These are phyloP conservation scores for Scolopax rusticola DNA, from an alignment of 2,797 vertebrate genomes.

Conservation along the genomic window DNA sequence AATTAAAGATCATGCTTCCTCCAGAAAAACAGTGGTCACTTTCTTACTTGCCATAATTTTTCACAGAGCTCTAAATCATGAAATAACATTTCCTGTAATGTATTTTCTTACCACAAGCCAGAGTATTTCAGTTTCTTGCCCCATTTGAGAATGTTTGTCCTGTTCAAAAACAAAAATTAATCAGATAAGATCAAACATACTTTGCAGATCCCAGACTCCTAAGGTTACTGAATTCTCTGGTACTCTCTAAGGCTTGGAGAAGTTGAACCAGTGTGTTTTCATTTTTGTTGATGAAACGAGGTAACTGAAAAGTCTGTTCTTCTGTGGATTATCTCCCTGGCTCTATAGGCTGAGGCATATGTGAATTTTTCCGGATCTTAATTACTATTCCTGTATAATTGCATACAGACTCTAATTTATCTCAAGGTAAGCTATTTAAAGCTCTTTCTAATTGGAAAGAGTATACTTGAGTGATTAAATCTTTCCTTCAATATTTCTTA, in stretches of 20 bases:
- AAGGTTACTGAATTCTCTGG: not conserved
- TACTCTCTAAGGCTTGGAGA: not conserved
- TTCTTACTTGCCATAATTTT: not conserved
- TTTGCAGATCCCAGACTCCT: not conserved
- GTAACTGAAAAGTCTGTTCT: not conserved
- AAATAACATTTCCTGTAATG: not conserved
- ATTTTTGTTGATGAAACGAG: not conserved
- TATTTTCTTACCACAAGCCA: not conserved
- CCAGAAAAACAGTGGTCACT: not conserved
- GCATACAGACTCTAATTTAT: conserved; percentile 57
- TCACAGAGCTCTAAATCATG: not conserved
- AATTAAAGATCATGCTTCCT: not conserved
- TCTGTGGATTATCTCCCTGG: not conserved
- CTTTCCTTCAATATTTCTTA: conserved; percentile 72
- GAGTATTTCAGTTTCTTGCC: not conserved
- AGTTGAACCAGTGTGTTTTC: not conserved
- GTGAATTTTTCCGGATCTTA: conserved; percentile 63
- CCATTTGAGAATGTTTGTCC: not conserved
- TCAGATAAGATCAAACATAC: not conserved
- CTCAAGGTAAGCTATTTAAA: conserved; percentile 72
- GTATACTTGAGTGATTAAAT: conserved; percentile 62
- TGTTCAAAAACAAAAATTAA: not conserved
- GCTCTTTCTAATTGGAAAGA: conserved; percentile 69
- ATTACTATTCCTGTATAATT: conserved; percentile 71
- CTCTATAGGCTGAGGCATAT: conserved; percentile 9